phyloP scores from a whole-genome alignment of 2,888 invertebrate species.

The Lagria hirta region DNA sequence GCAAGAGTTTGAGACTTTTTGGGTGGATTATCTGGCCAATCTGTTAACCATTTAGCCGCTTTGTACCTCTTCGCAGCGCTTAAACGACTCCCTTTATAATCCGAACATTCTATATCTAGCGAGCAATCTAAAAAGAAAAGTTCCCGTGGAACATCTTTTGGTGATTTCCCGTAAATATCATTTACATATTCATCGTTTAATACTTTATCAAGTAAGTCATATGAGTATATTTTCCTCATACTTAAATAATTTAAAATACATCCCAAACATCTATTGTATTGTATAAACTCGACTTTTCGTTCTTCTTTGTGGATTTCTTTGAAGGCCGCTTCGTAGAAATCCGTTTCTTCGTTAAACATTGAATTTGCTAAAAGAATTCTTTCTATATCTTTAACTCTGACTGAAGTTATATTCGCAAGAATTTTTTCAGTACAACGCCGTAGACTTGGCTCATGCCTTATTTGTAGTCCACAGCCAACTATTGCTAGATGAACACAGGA shows the following conservation, averaged over 20 bases:
- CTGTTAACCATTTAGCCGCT: slow-evolving; percentile 62
- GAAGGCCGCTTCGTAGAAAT: slow-evolving; percentile 54
- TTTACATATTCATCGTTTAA: slow-evolving; percentile 62
- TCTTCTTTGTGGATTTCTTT: slow-evolving; percentile 58
- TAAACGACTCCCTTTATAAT: slow-evolving; percentile 61
- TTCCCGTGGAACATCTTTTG: slow-evolving; percentile 55
- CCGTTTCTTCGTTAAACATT: slow-evolving; percentile 61
- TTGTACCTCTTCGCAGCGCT: slow-evolving; percentile 53
- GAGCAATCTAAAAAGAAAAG: slow-evolving; percentile 64
- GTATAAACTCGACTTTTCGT: slow-evolving; percentile 59
- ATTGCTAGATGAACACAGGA: slow-evolving; percentile 68
- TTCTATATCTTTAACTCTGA: slow-evolving; percentile 75
- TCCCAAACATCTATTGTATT: slow-evolving; percentile 62
- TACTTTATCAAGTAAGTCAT: slow-evolving; percentile 61
- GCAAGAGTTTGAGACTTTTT: slow-evolving; percentile 58
- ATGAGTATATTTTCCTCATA: slow-evolving; percentile 59
- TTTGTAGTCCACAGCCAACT: slow-evolving; percentile 59
- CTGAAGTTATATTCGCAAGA: slow-evolving; percentile 51
- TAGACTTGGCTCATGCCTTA: slow-evolving; percentile 55
- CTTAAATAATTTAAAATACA: slow-evolving; percentile 64
- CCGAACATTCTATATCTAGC: slow-evolving; percentile 62
- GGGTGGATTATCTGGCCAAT: slow-evolving; percentile 60
- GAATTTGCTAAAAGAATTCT: slow-evolving; percentile 64
- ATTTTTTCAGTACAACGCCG: slow-evolving; percentile 59
- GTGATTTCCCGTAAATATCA: slow-evolving; percentile 58